Evolutionary conservation across 2,888 invertebrate genomes (phyloP), one percentile per base, ranked within the genome.

Genomic region (Cyclophora albipunctata): DNA sequence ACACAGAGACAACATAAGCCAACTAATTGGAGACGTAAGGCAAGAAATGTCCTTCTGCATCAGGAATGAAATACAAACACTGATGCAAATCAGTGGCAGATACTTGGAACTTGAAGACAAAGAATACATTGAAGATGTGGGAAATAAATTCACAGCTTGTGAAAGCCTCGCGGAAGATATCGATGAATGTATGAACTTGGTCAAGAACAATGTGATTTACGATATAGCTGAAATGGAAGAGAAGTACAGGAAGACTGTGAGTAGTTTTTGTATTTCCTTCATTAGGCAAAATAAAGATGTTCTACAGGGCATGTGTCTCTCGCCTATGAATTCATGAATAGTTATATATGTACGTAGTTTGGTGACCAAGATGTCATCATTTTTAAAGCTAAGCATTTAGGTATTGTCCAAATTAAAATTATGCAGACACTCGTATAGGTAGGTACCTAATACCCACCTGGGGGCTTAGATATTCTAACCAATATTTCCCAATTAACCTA

Each of bases 121-220:
- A 4, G 51, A 63, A 4, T 72, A 71, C 41, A 47, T 66, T 3
- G 55, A 56, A 45, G 55, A 61, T 7, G 51, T 75, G 34, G 67
- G 77, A 53, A 57, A 63, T 0, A 63, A 69, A 57, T 53, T 74
- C 2, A 58, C 63, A 37, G n/a, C 49, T 34, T 76, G 75, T 51
- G 52, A 63, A 35, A 46, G 58, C 20, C 20, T 20, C 5, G 40
- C 51, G 42, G 51, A 62, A 49, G 53, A 66, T 45, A 47, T 57
- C 7, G 73, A 74, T 52, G 58, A 69, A 52, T 78, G 78, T 54
- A 49, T 72, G 3, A 47, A 63, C 34, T 58, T 58, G 47, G 66
- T 69, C 7, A 66, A 64, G 50, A 55, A 60, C 50, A 57, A 64
- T 40, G 62, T 73, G 5, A 65, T 62, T 46, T 56, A 64, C n/a